These are phyloP conservation scores for Dorcus hopei DNA, from an alignment of 2,888 invertebrate genomes.

Conservation along the genomic window DNA sequence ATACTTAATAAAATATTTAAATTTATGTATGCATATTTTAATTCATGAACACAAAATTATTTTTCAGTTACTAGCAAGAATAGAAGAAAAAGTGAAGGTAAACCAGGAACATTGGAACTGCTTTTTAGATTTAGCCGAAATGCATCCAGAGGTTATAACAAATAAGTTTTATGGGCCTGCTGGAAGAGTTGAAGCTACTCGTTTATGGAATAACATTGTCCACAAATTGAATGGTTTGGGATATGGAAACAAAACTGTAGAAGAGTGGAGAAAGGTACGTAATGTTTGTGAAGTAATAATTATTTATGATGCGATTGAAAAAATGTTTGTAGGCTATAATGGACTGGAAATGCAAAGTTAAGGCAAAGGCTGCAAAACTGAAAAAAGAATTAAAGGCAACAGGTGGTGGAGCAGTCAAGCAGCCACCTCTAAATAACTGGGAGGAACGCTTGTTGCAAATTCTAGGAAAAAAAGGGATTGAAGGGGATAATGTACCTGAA, in stretches of 20 bases:
- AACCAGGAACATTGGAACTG: no score
- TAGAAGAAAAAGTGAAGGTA: no score
- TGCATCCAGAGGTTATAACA: no score
- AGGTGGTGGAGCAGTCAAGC: not conserved
- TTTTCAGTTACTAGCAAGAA: no score
- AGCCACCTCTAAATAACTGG: not conserved
- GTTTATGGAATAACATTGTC: no score
- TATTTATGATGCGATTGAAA: not conserved
- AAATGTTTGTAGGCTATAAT: not conserved
- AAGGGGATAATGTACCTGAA: slow-evolving; percentile 1
- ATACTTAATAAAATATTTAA: no score
- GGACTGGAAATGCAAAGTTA: slow-evolving; percentile 3
- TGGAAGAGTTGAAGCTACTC: no score
- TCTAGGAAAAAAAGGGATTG: not conserved
- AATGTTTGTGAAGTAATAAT: not conserved
- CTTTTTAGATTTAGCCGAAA: no score
- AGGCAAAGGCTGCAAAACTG: slow-evolving; percentile 3
- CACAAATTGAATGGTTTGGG: no score
- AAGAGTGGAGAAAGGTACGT: slow-evolving; percentile 4
- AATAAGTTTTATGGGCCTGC: no score
- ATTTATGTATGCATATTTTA: no score
- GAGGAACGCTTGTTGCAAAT: slow-evolving; percentile 1
- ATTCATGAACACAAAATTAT: no score
- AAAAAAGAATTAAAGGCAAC: not conserved
- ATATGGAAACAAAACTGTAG: not conserved